A percentile compares a stretch with the other conserved stretches of the same genome.
Evolutionary conservation across 2,797 vertebrate species (phyloP).

Genomic region (Lepilemur ruficaudatus): DNA sequence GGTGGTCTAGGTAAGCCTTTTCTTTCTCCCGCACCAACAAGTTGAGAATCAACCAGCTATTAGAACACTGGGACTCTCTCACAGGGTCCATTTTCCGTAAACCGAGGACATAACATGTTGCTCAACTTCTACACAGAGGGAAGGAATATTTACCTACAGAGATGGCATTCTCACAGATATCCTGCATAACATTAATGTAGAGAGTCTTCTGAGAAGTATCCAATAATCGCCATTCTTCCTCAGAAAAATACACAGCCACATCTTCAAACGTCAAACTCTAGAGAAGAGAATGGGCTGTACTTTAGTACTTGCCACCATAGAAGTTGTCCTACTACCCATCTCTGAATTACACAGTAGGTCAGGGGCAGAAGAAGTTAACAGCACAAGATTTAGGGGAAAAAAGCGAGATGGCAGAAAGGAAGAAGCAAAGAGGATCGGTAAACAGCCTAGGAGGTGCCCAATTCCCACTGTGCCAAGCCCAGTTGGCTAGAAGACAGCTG

Average conservation of each 20-base stretch:
- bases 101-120: not conserved
- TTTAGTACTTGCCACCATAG: not conserved
- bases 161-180: constrained; percentile 55
- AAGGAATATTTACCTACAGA: constrained; percentile 69
- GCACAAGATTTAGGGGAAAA: not conserved
- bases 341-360: not conserved
- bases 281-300: not conserved
- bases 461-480: not conserved
- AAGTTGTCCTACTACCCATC: not conserved
- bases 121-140: not conserved
- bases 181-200: constrained; percentile 71
- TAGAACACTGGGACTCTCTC: not conserved
- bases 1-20: not conserved
- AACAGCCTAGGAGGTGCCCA: not conserved
- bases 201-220: constrained; percentile 58
- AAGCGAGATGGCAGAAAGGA: not conserved
- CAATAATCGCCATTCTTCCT: constrained; percentile 75
- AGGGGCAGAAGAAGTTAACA: not conserved
- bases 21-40: not conserved
- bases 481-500: not conserved
- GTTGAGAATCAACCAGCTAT: not conserved
- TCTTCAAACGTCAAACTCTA: constrained; percentile 74
- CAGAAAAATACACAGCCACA: constrained; percentile 61
- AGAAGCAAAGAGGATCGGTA: not conserved
- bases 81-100: not conserved